Evolutionary conservation across 2,113 vertebrate genomes (phyloP), one percentile per base, ranked within the genome.

Genomic region (Oenanthe melanoleuca): DNA sequence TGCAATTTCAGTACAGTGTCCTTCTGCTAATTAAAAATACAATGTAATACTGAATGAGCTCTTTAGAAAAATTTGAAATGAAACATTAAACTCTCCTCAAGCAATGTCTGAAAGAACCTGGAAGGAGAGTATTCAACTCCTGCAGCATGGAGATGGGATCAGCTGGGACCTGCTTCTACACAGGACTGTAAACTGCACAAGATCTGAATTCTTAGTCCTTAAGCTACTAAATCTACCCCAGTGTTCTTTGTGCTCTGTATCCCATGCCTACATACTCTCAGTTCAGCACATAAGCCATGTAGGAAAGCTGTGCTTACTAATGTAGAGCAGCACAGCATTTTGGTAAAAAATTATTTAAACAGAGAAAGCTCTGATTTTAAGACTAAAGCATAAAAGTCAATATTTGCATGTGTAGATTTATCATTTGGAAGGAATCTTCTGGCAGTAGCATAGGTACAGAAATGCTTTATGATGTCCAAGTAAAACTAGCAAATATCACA

Each of bases 181-280:
- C 2, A 37, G 34, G 12, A 18, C 8, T 29, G 14, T 18, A 38
- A 75, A 49, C 19, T 40, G 25, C 17, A 42, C 38, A 29, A n/a
- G 9, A 26, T 40, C 15, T 60, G 14, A 44, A 2, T 49, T 64
- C 16, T 64, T 37, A 33, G 3, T 15, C 8, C 56, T 55, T 4
- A 12, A 14, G 8, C 10, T 73, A 37, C 34, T 61, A 21, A 74
- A 65, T 25, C 26, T 61, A 18, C 6, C 3, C 11, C 26, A 23
- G 25, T 18, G 17, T 12, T 80, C 14, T 31, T 65, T 12, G 0
- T 40, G 49, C 11, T 33, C 56, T 78, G 6, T 11, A 42, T 14
- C 23, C 15, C 0, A 0, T 49, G 9, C 23, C 25, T 37, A 37
- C 17, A 3, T 18, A 72, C 2, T 2, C 7, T 66, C 42, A 33